A percentile compares a stretch with the other conserved stretches of the same genome.
These are phyloP conservation scores for Glaucidium brasilianum DNA, from an alignment of 2,113 vertebrate genomes.

Conservation along the genomic window DNA sequence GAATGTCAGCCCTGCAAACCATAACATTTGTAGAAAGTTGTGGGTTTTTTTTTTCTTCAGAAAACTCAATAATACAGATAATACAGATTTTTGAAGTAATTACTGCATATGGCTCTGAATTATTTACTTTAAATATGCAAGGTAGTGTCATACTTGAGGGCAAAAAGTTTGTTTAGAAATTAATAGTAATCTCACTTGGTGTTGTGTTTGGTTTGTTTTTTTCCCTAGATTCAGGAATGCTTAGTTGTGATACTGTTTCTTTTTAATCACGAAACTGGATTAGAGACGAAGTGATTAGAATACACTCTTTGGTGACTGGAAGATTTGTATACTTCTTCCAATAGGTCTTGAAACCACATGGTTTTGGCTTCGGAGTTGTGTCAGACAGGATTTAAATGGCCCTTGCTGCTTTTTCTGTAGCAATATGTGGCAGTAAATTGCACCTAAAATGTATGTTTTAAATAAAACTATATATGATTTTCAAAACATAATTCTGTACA, in stretches of 20 bases:
- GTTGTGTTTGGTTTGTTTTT: neutral
- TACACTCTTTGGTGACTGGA: neutral
- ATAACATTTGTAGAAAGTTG: neutral
- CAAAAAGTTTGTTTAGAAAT: neutral
- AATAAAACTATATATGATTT: neutral
- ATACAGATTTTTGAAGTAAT: neutral
- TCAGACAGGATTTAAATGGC: neutral
- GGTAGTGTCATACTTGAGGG: neutral
- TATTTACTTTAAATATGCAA: neutral
- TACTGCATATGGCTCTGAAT: neutral
- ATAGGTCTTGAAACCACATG: rapidly evolving
- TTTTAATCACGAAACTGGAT: neutral
- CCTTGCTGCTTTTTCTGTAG: neutral
- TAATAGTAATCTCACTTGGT: neutral
- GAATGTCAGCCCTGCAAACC: neutral
- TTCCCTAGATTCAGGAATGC: neutral
- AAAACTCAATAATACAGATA: neutral
- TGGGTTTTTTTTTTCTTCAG: neutral
- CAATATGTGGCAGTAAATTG: neutral
- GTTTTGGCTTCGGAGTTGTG: neutral
- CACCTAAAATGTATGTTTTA: neutral
- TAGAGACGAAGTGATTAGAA: neutral
- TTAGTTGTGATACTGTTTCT: neutral
- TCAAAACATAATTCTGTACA: neutral
- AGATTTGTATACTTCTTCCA: neutral